Evolutionary conservation across 2,113 vertebrate genomes (phyloP), one percentile per base, ranked within the genome.

Genomic region (Rhabdomys dilectus): DNA sequence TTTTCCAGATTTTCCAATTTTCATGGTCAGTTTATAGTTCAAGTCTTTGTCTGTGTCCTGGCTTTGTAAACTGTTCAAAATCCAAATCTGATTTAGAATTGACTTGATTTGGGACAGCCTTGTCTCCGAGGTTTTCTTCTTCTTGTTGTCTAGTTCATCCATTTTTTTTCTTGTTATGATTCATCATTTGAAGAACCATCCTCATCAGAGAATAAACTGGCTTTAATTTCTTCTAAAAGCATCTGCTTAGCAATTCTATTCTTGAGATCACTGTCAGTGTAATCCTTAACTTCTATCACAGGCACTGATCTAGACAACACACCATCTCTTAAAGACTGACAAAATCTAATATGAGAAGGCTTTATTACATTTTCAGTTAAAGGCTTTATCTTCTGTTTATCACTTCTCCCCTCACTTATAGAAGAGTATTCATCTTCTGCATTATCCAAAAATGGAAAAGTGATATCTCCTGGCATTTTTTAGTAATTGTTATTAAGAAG

Each of bases 371-470:
- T 99, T 91, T 99, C 99, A 7, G 99, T 98, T 84, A 99, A 98
- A 0, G 99, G 99, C 93, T 99, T 99, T 94, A 99, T 99, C 98
- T 99, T 99, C 98, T 99, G 99, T 91, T 99, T 99, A n/a, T 99
- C 99, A 1, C 98, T 98, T 88, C 99, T 99, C 87, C 99, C 99
- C 9, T 99, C 99, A 0, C 98, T 99, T 3, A 96, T 62, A 58
- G 98, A 98, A 97, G 98, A 98, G 91, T 98, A 98, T n/a, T 98
- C 98, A 82, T 98, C 98, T 0, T 98, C 98, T 97, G 98, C 98
- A 81, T 98, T 96, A 91, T 98, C 98, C 56, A 98, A 98, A 0
- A 98, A 98, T 15, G 98, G 98, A 16, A 98, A 98, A 0, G 98
- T 99, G 48, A 98, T 98, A 76, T 98, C 98, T 36, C 98, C 97